phyloP scores from a whole-genome alignment of 2,113 vertebrate genomes.

The Gnathonemus echidnorhynchus region DNA sequence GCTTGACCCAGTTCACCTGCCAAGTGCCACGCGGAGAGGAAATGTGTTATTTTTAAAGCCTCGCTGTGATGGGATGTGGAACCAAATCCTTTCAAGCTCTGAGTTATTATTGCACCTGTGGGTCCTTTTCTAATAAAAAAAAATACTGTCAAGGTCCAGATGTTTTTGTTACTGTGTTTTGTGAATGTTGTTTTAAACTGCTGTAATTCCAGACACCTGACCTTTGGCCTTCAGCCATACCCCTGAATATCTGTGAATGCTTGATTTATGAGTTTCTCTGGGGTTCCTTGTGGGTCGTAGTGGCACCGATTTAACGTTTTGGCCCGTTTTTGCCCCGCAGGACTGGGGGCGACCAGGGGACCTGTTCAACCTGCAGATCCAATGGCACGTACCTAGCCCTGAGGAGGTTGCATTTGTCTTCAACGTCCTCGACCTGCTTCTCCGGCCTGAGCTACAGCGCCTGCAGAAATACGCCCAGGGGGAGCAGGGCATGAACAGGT shows the following conservation, averaged over 20 bases:
- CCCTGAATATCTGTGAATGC: not conserved
- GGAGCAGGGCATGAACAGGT: slow-evolving; percentile 86
- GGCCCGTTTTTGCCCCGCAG: slow-evolving; percentile 46
- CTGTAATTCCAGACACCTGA: not conserved
- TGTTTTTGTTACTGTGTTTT: not conserved
- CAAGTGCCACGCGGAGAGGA: not conserved
- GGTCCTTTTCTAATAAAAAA: slow-evolving; percentile 6
- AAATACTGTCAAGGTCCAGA: not conserved
- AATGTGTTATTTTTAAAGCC: not conserved
- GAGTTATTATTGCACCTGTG: slow-evolving; percentile 29
- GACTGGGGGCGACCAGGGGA: slow-evolving; percentile 97
- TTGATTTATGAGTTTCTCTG: not conserved
- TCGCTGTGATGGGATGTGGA: not conserved
- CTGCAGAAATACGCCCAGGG: slow-evolving; percentile 75
- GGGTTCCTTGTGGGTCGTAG: not conserved
- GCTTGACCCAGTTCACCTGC: not conserved
- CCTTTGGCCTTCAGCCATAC: not conserved
- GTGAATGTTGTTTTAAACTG: not conserved
- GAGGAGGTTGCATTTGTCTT: slow-evolving; percentile 81
- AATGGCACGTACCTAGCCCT: slow-evolving; percentile 86
- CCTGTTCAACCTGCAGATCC: slow-evolving; percentile 85
- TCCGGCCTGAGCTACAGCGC: slow-evolving; percentile 82
- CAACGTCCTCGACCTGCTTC: slow-evolving; percentile 82
- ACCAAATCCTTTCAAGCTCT: not conserved
- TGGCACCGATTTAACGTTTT: not conserved